Evolutionary conservation across 1,140 invertebrate species (phyloP), one percentile per base, ranked within the genome.

Genomic region (Pseudomyrmex pallidus): DNA sequence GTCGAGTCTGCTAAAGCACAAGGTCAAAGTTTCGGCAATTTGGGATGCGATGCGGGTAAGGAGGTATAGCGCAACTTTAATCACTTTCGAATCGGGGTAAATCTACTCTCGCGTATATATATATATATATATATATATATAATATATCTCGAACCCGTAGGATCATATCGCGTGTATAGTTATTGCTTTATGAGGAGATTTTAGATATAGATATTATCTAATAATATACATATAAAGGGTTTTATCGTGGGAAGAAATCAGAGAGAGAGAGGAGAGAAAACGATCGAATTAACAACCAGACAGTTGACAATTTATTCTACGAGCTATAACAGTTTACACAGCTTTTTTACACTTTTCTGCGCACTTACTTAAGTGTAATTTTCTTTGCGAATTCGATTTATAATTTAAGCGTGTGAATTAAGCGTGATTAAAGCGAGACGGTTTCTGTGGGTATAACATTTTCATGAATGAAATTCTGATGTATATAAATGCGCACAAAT

Each of bases 11-110:
- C 73, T 83, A 48, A 83, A 83, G 70, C 62, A 66, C 82, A 83
- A 77, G 62, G 72, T 77, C 59, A 76, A 78, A 83, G 72, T 83
- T 83, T 64, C 72, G 73, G 59, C 62, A 66, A 76, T 83, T 76
- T 76, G 13, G 70, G 76, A 80, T 80, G 66, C 66, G 76, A 72
- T 80, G 76, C 76, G 76, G 76, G 66, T 80, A 80, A 80, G 66
- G 76, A 80, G 54, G 44, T 61, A 35, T 35, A 80, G 76, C 76
- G 76, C 76, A 80, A 80, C 76, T 80, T 80, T 80, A 80, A 80
- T 80, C 64, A 80, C 76, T 80, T 80, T 80, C 46, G 66, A 80
- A 80, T 80, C 66, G 76, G 22, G 10, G 76, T 80, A 70, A 70
- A 80, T 80, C 76, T 59, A 78, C 64, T 78, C 54, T 20, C 22